phyloP scores from a whole-genome alignment of 2,113 vertebrate genomes.

The human region DNA sequence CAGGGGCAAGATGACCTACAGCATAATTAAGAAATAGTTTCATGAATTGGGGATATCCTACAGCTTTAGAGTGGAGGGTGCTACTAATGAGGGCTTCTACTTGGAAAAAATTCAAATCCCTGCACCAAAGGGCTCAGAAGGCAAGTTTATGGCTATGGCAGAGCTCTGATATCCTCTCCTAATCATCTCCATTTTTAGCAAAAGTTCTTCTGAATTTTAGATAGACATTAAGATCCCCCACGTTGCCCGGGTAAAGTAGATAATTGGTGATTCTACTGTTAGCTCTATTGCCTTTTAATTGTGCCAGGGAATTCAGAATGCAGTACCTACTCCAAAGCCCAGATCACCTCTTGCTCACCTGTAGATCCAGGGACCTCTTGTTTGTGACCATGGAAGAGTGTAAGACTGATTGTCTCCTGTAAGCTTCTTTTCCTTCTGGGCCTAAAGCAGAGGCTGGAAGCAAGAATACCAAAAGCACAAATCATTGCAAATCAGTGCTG shows the following conservation, averaged over 20 bases:
- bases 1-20: not conserved
- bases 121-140: not conserved
- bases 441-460: not conserved
- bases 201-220: not conserved
- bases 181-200: not conserved
- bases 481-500: not conserved
- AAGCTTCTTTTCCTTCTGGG: not conserved
- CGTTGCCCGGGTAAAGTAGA: not conserved
- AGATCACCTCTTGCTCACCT: not conserved
- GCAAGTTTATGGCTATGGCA: not conserved
- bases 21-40: not conserved
- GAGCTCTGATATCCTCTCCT: not conserved
- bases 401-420: not conserved
- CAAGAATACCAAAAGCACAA: not conserved
- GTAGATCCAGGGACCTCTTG: not conserved
- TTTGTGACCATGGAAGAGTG: not conserved
- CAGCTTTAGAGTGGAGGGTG: not conserved
- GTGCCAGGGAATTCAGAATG: not conserved
- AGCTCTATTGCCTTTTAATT: not conserved
- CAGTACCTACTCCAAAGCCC: not conserved
- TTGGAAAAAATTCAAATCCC: slow-evolving; percentile 22
- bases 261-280: not conserved
- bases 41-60: not conserved
- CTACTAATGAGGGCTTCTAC: not conserved
- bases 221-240: not conserved